Evolutionary conservation across 2,888 invertebrate species (phyloP), one percentile per base, ranked within the genome.

Genomic region (Ophonus ardosiacus): DNA sequence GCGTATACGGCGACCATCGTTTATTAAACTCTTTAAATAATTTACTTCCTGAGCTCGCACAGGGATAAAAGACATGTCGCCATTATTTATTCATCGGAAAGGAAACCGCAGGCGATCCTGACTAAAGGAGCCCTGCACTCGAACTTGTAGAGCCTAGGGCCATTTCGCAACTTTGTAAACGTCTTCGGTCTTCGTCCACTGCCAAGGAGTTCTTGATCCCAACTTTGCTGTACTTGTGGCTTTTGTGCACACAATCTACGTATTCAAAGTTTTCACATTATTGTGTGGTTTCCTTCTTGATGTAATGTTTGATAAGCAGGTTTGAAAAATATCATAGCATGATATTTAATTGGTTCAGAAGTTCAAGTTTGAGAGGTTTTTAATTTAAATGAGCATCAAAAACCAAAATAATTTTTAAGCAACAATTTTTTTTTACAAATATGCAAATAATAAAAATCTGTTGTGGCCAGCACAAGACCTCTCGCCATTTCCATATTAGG

Each of bases 1-100:
- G 65, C 63, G 51, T 43, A 81, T 24, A 57, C 17, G 61, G 57
- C 57, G 61, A 76, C 59, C 83, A 83, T 83, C 83, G 83, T 83
- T 83, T 83, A 83, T 83, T 76, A 83, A 83, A 74, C 61, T 83
- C 59, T 61, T 61, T 83, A 74, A 74, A 83, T 83, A 74, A 83
- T 83, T 74, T 51, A 82, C 56, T n/a, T 38, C 57, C 17, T 38
- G 59, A 76, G 74, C 43, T 74, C 83, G 76, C 76, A 74, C 57
- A 57, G 74, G 83, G 76, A 83, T 83, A 83, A 83, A 83, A 74
- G 83, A 83, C 83, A 83, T 74, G 71, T 74, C 76, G 40, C 71
- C 21, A 61, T 83, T 83, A 83, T 83, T 83, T 83, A 83, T 83
- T 83, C 76, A 83, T 74, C 31, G 15, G 24, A 21, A 56, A 83